These are phyloP conservation scores for Tipula vernalis DNA, from an alignment of 2,888 invertebrate species.

Conservation along the genomic window DNA sequence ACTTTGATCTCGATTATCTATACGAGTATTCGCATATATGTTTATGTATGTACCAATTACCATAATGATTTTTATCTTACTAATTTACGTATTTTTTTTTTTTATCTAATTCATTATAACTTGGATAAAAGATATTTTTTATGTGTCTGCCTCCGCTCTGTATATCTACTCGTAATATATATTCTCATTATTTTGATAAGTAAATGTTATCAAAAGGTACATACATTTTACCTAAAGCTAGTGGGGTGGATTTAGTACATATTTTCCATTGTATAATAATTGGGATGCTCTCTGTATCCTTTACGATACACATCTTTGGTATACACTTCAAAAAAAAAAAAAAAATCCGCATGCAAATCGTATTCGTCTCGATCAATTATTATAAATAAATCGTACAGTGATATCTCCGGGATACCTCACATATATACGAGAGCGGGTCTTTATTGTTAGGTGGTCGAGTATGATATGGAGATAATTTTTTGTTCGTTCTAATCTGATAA, in stretches of 20 bases:
- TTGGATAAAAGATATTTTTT: neutral
- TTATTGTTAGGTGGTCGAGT: constrained; percentile 4
- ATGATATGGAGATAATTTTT: neutral
- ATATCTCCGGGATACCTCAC: neutral
- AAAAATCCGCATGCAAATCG: neutral
- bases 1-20: neutral
- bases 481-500: neutral
- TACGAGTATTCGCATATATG: neutral
- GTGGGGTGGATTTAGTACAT: neutral
- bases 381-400: neutral
- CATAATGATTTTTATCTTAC: neutral
- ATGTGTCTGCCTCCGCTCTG: neutral
- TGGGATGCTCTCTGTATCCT: neutral
- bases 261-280: neutral
- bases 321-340: neutral
- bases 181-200: neutral
- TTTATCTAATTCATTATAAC: neutral
- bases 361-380: neutral
- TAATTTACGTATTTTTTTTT: neutral
- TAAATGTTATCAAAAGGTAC: neutral
- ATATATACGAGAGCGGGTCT: neutral
- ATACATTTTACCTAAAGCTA: neutral
- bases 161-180: neutral
- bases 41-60: neutral
- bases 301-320: neutral